These are phyloP conservation scores for Thrips palmi DNA, from an alignment of 1,140 invertebrate genomes.

Conservation along the genomic window DNA sequence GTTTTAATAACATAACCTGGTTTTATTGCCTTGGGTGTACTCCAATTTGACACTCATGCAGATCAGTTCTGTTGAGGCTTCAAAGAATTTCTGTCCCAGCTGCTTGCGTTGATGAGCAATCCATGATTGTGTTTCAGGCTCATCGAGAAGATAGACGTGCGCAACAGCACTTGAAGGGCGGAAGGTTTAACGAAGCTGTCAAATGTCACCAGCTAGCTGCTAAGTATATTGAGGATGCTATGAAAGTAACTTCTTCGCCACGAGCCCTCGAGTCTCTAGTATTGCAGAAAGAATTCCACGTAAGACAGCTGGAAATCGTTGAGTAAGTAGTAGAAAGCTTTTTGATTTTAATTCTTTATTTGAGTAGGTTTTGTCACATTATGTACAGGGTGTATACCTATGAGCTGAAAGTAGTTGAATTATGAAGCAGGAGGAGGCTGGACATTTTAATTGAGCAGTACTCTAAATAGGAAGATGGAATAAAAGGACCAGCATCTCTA, in stretches of 20 bases:
- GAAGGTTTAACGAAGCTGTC: constrained; percentile 39
- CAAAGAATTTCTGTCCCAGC: too few relatives aligned
- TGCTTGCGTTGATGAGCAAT: too few relatives aligned
- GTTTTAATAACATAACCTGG: too few relatives aligned
- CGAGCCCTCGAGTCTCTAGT: constrained; percentile 35
- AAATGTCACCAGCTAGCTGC: constrained; percentile 39
- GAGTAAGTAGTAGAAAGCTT: constrained; percentile 18
- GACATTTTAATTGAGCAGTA: too few relatives aligned
- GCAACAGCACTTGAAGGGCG: constrained; percentile 32
- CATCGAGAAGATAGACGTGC: constrained; percentile 41
- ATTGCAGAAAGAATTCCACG: constrained; percentile 39
- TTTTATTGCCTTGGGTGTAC: too few relatives aligned
- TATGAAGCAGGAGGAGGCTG: constrained; percentile 6
- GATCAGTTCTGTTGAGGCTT: too few relatives aligned
- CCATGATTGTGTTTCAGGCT: too few relatives aligned
- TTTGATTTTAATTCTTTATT: constrained; percentile 3
- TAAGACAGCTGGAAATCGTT: constrained; percentile 31
- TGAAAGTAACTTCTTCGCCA: constrained; percentile 28
- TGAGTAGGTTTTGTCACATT: constrained; percentile 6
- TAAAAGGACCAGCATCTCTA: constrained; percentile 12
- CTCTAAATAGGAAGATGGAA: constrained; percentile 12
- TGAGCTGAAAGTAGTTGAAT: constrained; percentile 12
- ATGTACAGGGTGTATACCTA: constrained; percentile 14
- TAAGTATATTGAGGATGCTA: constrained; percentile 32
- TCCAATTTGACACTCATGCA: too few relatives aligned